Base-by-base conservation (phyloP, 2,797 vertebrate species). In the Gouania willdenowi region DNA sequence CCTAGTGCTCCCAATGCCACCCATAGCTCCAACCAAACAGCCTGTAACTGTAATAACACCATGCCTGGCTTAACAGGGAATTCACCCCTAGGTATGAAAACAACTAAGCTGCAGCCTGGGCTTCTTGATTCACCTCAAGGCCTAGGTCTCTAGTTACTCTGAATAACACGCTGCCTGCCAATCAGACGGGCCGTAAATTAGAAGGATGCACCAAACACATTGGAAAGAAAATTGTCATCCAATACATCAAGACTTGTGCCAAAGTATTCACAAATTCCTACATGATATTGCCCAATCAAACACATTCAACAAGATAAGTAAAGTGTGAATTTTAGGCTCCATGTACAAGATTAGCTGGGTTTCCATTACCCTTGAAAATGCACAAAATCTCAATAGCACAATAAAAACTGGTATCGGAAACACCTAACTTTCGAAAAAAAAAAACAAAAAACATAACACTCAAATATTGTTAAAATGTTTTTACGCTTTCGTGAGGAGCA, bases 101-200 rank as follows among this genome's bases (percentile, higher is more conserved):
- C 39, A 55, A 31, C 28, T 48, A 50, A 57, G 49, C 48, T 20
- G 41, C 12, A 13, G 40, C 34, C 25, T 39, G 49, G 42, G 26
- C 39, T 28, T 32, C 63, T 55, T 65, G 70, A 66, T 45, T 51
- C 45, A 57, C 48, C 59, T 59, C 67, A 61, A 75, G 40, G 49
- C 32, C 26, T 26, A n/a, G 41, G 20, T 62, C 48, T 76, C 52
- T 43, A 24, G 60, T 77, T 76, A 55, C 51, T 47, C 24, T 26
- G 44, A 57, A 79, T 47, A 67, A 65, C 57, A 72, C 52, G 49
- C 25, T 27, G 42, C 42, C 33, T 70, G 64, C 68, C 81, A 71
- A 71, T 82, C 72, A 77, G 71, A 77, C 71, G 62, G 41, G 36
- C 60, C 45, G 56, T 60, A 75, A 70, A 79, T 73, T 64, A 60